Conservation (phyloP, 2,888 invertebrate genomes). For the Diarsia mendica region DNA sequence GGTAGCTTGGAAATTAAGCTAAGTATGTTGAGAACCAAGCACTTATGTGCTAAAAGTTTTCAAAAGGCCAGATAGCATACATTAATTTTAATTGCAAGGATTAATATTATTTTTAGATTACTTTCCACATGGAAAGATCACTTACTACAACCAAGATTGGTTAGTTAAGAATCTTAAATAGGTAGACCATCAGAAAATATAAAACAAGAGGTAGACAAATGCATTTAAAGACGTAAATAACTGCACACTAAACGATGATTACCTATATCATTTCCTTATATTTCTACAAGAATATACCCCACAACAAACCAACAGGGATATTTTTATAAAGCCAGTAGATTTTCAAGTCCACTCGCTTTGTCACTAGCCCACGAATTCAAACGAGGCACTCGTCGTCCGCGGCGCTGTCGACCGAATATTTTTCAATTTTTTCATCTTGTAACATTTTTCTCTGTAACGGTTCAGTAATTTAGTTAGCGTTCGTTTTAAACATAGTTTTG, state of each 20-base stretch:
- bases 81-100: neutral
- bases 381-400: constrained; percentile 63
- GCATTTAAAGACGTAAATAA: neutral
- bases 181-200: neutral
- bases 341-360: constrained; percentile 66
- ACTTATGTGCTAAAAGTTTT: too few relatives aligned
- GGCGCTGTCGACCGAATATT: constrained; percentile 62
- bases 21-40: neutral
- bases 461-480: constrained; percentile 59
- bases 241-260: neutral
- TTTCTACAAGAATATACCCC: constrained; percentile 9
- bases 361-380: constrained; percentile 64
- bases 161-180: neutral
- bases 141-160: neutral
- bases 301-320: constrained; percentile 31
- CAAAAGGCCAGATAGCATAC: too few relatives aligned
- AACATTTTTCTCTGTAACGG: constrained; percentile 65
- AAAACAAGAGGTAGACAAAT: neutral
- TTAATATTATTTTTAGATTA: neutral
- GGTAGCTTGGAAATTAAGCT: neutral
- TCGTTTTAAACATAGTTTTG: constrained; percentile 40
- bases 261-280: constrained; percentile 2
- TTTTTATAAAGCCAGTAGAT: constrained; percentile 55
- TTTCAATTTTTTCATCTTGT: constrained; percentile 59
- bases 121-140: neutral